Evolutionary conservation across 2,113 vertebrate species (phyloP).

Genomic region (Callopanchax toddi): DNA sequence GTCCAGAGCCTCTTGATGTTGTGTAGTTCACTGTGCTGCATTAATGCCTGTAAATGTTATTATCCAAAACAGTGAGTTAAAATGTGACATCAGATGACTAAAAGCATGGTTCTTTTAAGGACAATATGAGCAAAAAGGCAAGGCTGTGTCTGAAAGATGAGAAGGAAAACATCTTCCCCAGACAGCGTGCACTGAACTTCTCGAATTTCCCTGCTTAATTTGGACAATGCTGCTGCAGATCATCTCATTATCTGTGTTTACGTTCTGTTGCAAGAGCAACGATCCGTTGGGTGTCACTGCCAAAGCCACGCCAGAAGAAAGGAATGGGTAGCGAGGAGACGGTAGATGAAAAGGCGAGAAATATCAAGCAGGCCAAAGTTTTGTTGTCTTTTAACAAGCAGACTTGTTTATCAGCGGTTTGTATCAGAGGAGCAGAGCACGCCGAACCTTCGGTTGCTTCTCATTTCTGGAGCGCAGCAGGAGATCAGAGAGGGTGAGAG

Average conservation of each 20-base stretch:
- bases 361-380: conserved; percentile 54
- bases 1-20: background rate
- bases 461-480: conserved; percentile 72
- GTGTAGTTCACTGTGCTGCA: background rate
- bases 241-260: conserved; percentile 30
- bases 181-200: background rate
- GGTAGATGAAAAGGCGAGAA: conserved; percentile 43
- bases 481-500: conserved; percentile 62
- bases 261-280: conserved; percentile 5
- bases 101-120: background rate
- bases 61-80: background rate
- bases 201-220: conserved; percentile 3
- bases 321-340: conserved; percentile 30
- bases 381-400: conserved; percentile 70
- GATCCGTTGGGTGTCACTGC: conserved; percentile 24
- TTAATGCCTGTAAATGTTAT: background rate
- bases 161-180: background rate
- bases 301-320: conserved; percentile 32
- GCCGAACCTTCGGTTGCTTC: conserved; percentile 71
- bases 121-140: too few relatives aligned
- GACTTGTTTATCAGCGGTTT: conserved; percentile 68
- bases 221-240: background rate
- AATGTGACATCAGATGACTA: background rate
- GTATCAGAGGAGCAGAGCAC: conserved; percentile 60
- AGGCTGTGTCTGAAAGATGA: background rate